phyloP scores from a whole-genome alignment of 2,113 vertebrate species.

The Rhinolophus sinicus region DNA sequence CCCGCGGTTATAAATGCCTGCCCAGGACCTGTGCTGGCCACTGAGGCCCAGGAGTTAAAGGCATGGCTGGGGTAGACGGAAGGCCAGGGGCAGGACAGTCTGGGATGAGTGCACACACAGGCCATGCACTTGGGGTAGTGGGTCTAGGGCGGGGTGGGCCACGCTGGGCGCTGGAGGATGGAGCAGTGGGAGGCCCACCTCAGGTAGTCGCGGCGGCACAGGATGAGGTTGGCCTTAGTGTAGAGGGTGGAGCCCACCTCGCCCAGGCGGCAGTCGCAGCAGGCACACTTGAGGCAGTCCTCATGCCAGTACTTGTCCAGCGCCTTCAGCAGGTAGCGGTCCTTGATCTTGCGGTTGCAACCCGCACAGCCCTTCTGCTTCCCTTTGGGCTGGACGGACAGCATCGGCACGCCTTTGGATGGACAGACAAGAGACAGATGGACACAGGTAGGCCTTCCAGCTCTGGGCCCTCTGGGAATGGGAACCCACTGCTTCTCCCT shows the following conservation, averaged over 20 bases:
- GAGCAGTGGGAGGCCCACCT: conserved; percentile 87
- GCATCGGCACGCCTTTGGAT: conserved; percentile 94
- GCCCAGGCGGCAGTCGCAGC: conserved; percentile 99
- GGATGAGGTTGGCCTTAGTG: conserved; percentile 99
- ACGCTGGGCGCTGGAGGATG: rapidly evolving
- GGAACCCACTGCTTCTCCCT: not conserved
- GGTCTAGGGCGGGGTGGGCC: not conserved
- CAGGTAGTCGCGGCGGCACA: conserved; percentile 99
- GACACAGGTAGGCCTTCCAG: not conserved
- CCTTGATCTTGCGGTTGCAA: conserved; percentile 99
- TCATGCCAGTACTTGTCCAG: conserved; percentile 99
- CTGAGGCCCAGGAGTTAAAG: not conserved
- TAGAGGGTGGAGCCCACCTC: conserved; percentile 99
- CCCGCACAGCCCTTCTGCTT: conserved; percentile 99
- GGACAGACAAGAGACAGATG: not conserved
- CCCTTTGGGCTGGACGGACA: conserved; percentile 99
- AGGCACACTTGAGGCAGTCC: conserved; percentile 99
- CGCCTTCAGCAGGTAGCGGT: conserved; percentile 99
- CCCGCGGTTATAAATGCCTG: too few species aligned
- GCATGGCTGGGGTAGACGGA: too few species aligned
- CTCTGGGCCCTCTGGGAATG: not conserved
- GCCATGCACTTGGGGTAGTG: not conserved
- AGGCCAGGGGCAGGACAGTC: not conserved
- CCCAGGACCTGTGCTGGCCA: not conserved
- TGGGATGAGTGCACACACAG: rapidly evolving